phyloP scores from a whole-genome alignment of 35 echinoderm and acorn worm genomes.

The Anneissia japonica region DNA sequence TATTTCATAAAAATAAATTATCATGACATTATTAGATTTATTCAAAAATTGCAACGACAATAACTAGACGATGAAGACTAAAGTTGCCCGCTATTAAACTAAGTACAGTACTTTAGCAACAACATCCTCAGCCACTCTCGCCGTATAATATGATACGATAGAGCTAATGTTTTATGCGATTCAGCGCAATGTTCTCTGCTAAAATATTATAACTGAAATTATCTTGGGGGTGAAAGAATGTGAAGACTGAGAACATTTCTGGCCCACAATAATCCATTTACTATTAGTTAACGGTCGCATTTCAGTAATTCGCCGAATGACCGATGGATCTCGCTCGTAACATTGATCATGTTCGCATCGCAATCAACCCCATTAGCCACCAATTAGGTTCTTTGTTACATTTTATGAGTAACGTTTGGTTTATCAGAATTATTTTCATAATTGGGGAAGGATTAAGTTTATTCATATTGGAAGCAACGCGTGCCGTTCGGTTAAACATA shows the following conservation, averaged over 20 bases:
- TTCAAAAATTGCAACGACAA: no score
- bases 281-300: background rate
- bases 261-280: background rate
- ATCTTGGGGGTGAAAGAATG: background rate
- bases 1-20: no score
- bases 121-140: no score
- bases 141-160: no score
- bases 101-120: no score
- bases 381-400: background rate
- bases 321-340: background rate
- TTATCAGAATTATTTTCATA: background rate
- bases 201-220: background rate
- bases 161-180: background rate
- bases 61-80: no score
- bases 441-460: background rate
- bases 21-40: no score
- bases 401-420: background rate
- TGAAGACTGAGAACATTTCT: background rate
- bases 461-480: background rate
- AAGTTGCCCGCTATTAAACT: no score
- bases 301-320: background rate
- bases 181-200: background rate
- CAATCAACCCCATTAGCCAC: background rate
- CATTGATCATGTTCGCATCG: background rate
- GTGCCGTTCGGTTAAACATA: background rate